Conservation (phyloP, 2,113 vertebrate genomes). For the Rhinopithecus roxellana region DNA sequence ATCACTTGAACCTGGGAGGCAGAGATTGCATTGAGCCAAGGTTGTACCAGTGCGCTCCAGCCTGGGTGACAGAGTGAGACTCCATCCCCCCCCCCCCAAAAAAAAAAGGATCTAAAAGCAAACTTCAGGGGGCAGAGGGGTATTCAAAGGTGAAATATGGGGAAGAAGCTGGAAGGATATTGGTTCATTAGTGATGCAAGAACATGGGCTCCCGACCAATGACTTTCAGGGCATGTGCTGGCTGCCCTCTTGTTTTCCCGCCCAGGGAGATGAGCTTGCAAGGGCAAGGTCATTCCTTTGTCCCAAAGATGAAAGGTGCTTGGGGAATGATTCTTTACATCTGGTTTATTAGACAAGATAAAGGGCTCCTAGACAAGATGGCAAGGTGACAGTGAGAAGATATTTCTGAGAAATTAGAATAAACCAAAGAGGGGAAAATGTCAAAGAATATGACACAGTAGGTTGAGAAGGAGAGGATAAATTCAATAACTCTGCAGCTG, state of each 20-base stretch:
- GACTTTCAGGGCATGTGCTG: neutral
- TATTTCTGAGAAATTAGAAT: conserved; percentile 47
- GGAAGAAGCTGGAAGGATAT: neutral
- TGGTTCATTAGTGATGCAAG: neutral
- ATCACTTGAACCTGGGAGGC: too few relatives aligned
- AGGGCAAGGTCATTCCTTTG: neutral
- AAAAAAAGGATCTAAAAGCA: neutral
- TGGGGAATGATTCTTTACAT: neutral
- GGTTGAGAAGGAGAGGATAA: conserved; percentile 29
- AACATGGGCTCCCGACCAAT: accelerated
- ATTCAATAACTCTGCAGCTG: neutral
- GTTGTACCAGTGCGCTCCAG: too few relatives aligned
- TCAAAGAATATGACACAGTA: neutral
- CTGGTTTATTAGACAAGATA: conserved; percentile 19
- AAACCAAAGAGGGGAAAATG: conserved; percentile 7
- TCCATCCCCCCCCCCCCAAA: too few relatives aligned
- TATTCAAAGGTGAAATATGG: neutral
- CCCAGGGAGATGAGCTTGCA: neutral
- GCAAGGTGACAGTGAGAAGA: conserved; percentile 16
- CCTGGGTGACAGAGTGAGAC: too few relatives aligned
- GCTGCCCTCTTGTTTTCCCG: neutral
- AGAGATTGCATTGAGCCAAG: too few relatives aligned
- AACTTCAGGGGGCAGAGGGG: neutral
- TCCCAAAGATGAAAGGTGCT: conserved; percentile 4
- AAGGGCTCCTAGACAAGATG: neutral